Base-by-base conservation (phyloP, 2,113 vertebrate genomes). In the Platycercus adscitus region DNA sequence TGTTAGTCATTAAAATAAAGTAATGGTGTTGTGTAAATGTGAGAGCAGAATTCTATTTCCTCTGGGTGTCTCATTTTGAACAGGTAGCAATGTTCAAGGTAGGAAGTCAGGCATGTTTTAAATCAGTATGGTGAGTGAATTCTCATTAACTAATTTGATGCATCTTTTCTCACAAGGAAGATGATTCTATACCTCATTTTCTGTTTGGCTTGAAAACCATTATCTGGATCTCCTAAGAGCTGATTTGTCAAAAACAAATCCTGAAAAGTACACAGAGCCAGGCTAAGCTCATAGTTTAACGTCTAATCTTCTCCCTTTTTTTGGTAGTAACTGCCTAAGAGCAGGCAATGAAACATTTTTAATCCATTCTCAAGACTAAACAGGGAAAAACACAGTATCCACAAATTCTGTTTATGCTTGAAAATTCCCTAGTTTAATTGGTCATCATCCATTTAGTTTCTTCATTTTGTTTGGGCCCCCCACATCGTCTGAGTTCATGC, bases 1-100 rank as follows among this genome's bases (percentile, higher is more conserved):
- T 94, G 85, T 78, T 91, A 72, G 68, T 91, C 88, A 70, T 94
- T 95, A 94, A 93, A 71, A 49, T 49, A 82, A 92, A 96, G 70
- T 86, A 46, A 87, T 76, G 77, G 58, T 79, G 69, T 13, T 89
- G 81, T 90, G 80, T 65, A 79, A 89, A 91, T 91, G 92, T 72
- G 88, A 89, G 81, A 91, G 61, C 69, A 89, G 71, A 84, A 76
- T 44, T 61, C 88, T 58, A 25, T 93, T 91, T 69, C 83, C 63
- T 92, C 61, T 61, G 61, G 10, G 21, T 81, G 44, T 68, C 81
- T 92, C 49, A 8, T 79, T 81, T 79, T 17, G 61, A 91, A 33
- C 35, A 61, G 44, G 66, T 46, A 39, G 37, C 6, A 43, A 28
- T 28, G 65, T 76, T 49, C 33, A 29, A 86, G 69, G 72, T 52